Evolutionary conservation across 1,140 invertebrate genomes (phyloP).

Genomic region (Sarcophaga peregrina): DNA sequence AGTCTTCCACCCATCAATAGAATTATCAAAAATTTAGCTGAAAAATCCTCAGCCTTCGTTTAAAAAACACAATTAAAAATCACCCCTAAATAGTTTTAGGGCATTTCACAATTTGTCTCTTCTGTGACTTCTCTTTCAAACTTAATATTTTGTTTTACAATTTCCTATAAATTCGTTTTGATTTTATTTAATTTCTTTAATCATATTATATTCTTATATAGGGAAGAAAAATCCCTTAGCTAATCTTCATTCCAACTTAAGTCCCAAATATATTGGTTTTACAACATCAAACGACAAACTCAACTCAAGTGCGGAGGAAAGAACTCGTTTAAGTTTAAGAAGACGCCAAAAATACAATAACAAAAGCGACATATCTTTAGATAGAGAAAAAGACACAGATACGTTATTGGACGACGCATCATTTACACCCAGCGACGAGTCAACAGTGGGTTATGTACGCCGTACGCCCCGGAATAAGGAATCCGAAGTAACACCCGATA

Average conservation of each 20-base stretch:
- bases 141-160: not conserved
- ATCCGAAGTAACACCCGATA: slow-evolving; percentile 1
- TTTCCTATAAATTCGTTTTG: slow-evolving; percentile 1
- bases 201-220: slow-evolving; percentile 27
- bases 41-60: too few species aligned
- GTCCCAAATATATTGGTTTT: slow-evolving; percentile 48
- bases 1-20: too few species aligned
- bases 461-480: slow-evolving; percentile 11
- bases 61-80: too few species aligned
- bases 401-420: not conserved
- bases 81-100: too few species aligned
- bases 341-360: slow-evolving; percentile 27
- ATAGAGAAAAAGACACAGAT: slow-evolving; percentile 1
- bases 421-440: not conserved
- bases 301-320: not conserved
- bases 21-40: too few species aligned
- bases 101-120: too few species aligned
- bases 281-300: slow-evolving; percentile 1
- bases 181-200: slow-evolving; percentile 6
- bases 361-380: not conserved
- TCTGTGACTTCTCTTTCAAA: too few species aligned
- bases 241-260: slow-evolving; percentile 45
- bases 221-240: slow-evolving; percentile 43
- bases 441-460: slow-evolving; percentile 37
- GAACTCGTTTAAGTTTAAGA: slow-evolving; percentile 16